Evolutionary conservation across 2,888 invertebrate genomes (phyloP), one percentile per base, ranked within the genome.

Genomic region (Pandemis cinnamomeana): DNA sequence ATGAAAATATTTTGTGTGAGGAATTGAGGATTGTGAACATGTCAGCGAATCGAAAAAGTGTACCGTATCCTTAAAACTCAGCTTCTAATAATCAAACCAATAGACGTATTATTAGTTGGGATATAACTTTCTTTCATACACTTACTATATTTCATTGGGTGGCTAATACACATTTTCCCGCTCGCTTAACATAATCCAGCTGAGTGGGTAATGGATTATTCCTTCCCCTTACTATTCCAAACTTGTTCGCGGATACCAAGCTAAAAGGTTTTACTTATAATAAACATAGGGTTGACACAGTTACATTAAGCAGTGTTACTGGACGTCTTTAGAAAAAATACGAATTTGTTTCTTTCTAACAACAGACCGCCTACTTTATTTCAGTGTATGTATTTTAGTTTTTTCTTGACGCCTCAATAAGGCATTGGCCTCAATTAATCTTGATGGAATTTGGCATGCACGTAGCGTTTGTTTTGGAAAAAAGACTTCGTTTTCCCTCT

Each of bases 161-260:
- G 44, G 70, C 74, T 74, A 67, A 67, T 74, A 71, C 66, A 62
- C 67, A 62, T 67, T 74, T 71, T 67, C 67, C 61, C 76, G 75
- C 77, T 77, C 77, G 75, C 71, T 82, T 82, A 83, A 83, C 85
- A 84, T 86, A 83, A 83, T 81, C 80, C 76, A 75, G 75, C 78
- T 84, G 81, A 87, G 85, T 81, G 81, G 83, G 82, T 81, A 80
- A 81, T 72, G 76, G 77, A 80, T 85, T 84, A 84, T 84, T 81
- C 80, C 46, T 60, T 81, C 83, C 83, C 78, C 79, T 87, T 85
- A 82, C 80, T 84, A 87, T 86, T 86, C 84, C 76, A 71, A 67
- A 58, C 77, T 76, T 51, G 78, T 78, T 77, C 76, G 75, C 55
- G 77, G 81, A 80, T 78, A 73, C 79, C 71, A 67, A 76, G 76